These are phyloP conservation scores for Aplysina aerophoba DNA, from an alignment of 37 sponge, comb jelly and placozoan genomes.

Conservation along the genomic window DNA sequence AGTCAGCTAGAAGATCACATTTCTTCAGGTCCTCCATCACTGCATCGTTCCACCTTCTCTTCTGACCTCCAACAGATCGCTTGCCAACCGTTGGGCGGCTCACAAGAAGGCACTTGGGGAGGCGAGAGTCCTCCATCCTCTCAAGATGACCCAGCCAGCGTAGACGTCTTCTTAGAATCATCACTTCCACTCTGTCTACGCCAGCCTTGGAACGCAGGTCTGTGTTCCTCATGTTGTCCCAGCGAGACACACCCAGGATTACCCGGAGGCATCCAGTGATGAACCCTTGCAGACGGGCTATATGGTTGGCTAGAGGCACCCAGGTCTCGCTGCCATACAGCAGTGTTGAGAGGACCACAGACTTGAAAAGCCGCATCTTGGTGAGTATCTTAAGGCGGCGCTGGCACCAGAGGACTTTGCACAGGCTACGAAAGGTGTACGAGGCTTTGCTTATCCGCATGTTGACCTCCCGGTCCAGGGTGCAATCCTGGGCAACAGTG, in stretches of 20 bases:
- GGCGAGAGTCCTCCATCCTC: background rate
- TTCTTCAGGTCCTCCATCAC: background rate
- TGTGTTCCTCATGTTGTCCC: background rate
- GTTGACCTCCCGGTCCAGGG: background rate
- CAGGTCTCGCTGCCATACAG: constrained; percentile 6
- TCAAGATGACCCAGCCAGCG: background rate
- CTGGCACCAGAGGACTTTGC: constrained; percentile 6
- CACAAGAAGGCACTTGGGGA: background rate
- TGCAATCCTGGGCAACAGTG: background rate
- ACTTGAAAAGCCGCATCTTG: background rate
- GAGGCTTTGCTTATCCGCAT: constrained; percentile 6
- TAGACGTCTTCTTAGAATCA: background rate
- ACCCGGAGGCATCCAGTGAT: background rate
- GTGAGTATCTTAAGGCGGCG: background rate
- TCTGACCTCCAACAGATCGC: background rate
- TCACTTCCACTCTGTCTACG: background rate
- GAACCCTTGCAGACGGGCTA: background rate
- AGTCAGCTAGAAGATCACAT: background rate
- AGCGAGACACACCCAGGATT: background rate
- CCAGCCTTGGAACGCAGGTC: background rate
- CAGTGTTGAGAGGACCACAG: background rate
- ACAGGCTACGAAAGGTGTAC: background rate
- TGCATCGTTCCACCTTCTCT: background rate
- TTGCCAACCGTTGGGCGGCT: background rate
- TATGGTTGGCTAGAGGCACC: background rate